Percentiles rank a stretch among this genome's conserved stretches.
Evolutionary conservation across 1,140 invertebrate genomes (phyloP).

Genomic region (Drosophila pseudoananassae): DNA sequence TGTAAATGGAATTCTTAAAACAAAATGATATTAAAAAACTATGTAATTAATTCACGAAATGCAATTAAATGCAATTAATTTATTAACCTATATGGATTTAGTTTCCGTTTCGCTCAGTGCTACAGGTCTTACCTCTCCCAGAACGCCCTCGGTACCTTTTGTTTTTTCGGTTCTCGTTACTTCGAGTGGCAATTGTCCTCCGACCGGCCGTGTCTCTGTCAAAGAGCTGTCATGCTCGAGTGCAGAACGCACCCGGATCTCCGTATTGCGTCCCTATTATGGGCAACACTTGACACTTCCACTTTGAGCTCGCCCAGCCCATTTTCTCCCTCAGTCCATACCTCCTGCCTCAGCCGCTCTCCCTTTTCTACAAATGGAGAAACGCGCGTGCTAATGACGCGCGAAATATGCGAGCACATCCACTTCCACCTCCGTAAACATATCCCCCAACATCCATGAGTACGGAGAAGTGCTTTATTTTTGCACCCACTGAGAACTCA

Average conservation of each 20-base stretch:
- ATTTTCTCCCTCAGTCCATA: too few species aligned
- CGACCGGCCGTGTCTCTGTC: conserved; percentile 58
- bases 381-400: conserved; percentile 78
- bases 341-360: not conserved
- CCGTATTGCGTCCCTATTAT: conserved; percentile 62
- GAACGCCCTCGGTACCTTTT: conserved; percentile 30
- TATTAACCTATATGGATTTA: too few species aligned
- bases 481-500: conserved; percentile 48
- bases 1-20: too few species aligned
- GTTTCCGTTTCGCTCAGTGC: conserved; percentile 3
- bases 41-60: too few species aligned
- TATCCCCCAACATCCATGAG: not conserved
- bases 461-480: conserved; percentile 65
- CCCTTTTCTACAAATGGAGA: not conserved
- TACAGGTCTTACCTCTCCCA: not conserved
- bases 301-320: conserved; percentile 39
- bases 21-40: too few species aligned
- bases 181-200: conserved; percentile 78
- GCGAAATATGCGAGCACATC: conserved; percentile 74
- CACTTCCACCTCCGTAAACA: conserved; percentile 25
- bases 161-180: conserved; percentile 73
- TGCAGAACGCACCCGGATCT: conserved; percentile 50
- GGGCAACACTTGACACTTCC: conserved; percentile 83
- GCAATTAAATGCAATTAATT: too few species aligned
- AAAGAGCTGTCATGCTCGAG: conserved; percentile 75